phyloP scores from a whole-genome alignment of 2,797 vertebrate genomes.

The Amblyraja radiata region DNA sequence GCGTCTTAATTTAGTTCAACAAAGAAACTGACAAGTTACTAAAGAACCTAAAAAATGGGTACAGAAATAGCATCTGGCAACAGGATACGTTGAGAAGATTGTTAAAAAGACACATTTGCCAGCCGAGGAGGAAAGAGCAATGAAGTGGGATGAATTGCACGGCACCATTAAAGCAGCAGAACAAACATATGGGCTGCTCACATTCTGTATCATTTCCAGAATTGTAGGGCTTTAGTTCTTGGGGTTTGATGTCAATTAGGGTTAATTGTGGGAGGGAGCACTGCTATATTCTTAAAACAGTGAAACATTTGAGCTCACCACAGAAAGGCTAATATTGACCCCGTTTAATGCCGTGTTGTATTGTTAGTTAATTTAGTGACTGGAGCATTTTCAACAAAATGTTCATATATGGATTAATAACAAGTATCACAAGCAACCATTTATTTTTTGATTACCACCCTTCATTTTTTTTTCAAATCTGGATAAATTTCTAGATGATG shows the following conservation, averaged over 20 bases:
- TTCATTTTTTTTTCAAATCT: too few species aligned
- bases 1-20: too few species aligned
- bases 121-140: neutral
- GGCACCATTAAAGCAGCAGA: too few species aligned
- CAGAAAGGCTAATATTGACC: neutral
- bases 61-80: neutral
- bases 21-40: too few species aligned
- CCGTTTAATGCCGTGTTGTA: neutral
- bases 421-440: neutral
- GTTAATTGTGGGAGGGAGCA: neutral
- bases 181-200: neutral
- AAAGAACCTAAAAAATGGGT: neutral
- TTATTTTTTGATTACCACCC: too few species aligned
- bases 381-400: neutral
- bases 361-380: neutral
- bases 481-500: too few species aligned
- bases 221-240: neutral
- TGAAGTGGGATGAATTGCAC: neutral
- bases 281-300: neutral
- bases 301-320: neutral
- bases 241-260: neutral
- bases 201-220: too few species aligned
- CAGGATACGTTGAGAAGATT: neutral
- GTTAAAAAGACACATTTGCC: neutral
- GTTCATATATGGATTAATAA: neutral